Conservation (phyloP, 2,113 vertebrate species). For the Pao palembangensis region DNA sequence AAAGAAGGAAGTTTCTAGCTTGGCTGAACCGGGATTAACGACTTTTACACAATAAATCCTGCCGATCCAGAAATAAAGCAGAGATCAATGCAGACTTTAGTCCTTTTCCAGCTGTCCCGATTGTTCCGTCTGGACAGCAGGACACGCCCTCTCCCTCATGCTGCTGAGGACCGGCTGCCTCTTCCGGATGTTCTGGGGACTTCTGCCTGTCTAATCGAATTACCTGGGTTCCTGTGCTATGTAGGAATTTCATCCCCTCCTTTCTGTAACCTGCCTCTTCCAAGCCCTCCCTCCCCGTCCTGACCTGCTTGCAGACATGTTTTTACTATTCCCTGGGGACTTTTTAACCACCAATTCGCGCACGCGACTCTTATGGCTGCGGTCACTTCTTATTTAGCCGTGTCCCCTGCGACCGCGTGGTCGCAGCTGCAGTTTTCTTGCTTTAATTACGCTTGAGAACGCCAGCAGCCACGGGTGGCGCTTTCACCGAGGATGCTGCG, state of each 20-base stretch:
- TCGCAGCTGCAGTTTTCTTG: slow-evolving; percentile 6
- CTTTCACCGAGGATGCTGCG: slow-evolving; percentile 9
- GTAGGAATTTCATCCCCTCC: slow-evolving; percentile 54
- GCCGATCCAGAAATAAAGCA: too few species aligned
- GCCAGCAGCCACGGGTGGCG: neutral
- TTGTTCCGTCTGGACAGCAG: too few species aligned
- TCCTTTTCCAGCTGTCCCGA: too few species aligned
- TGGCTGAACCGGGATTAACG: too few species aligned
- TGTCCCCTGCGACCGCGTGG: too few species aligned
- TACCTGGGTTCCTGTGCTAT: slow-evolving; percentile 45
- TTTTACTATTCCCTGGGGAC: slow-evolving; percentile 61
- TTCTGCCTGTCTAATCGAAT: slow-evolving; percentile 58
- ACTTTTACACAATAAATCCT: too few species aligned
- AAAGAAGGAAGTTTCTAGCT: too few species aligned
- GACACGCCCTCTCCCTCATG: too few species aligned
- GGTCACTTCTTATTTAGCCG: neutral
- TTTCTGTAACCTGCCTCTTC: slow-evolving; percentile 26
- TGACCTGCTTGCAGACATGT: slow-evolving; percentile 53
- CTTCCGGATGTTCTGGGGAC: neutral
- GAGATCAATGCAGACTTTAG: too few species aligned
- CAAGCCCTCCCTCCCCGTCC: slow-evolving; percentile 23
- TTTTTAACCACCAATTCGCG: slow-evolving; percentile 23
- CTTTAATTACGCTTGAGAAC: neutral
- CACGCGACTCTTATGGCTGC: neutral
- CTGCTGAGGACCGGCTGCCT: too few species aligned